Evolutionary conservation across 2,888 invertebrate genomes (phyloP), one percentile per base, ranked within the genome.

Genomic region (Drosophila lutescens): DNA sequence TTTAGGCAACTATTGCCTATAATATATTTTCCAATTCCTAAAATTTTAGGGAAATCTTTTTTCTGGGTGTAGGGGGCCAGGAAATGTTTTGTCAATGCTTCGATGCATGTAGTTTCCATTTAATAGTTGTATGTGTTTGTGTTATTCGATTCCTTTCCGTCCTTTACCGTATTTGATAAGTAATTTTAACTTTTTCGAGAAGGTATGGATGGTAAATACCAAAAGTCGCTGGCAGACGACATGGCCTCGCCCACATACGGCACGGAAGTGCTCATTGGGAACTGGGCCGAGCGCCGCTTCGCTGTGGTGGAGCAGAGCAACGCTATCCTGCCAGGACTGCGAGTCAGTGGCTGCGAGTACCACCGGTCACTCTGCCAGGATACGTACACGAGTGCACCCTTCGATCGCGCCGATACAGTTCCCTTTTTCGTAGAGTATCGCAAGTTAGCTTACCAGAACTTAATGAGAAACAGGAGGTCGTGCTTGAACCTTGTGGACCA

Each of bases 211-310:
- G 15, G 61, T 1, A 49, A 30, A 15, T 32, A 9, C 23, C 56
- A 36, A 4, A 73, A 43, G 32, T 54, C 74, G 5, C n/a, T 44
- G 17, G 36, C 60, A 9, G 61, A 55, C 41, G 43, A 17, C 30
- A 46, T 65, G 58, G 73, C 61, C n/a, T 26, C 43, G 1, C 71
- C 67, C 26, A 66, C 56, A 4, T 83, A 74, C 44, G 40, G 79
- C 41, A 58, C 57, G 12, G 49, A 62, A 12, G 83, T 83, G 23
- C 47, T 86, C 4, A 55, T 86, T 41, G 86, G 86, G 13, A 86
- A 83, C 34, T 83, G 83, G 83, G 6, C 70, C 9, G 69, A 80
- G 53, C 83, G 83, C 4, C 86, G 78, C 4, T 86, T 76, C 38
- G 32, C 13, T 5, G 30, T 41, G 1, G 67, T 63, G 23, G 55